Base-by-base conservation (phyloP, 2,888 invertebrate genomes). In the Eristalinus aeneus region DNA sequence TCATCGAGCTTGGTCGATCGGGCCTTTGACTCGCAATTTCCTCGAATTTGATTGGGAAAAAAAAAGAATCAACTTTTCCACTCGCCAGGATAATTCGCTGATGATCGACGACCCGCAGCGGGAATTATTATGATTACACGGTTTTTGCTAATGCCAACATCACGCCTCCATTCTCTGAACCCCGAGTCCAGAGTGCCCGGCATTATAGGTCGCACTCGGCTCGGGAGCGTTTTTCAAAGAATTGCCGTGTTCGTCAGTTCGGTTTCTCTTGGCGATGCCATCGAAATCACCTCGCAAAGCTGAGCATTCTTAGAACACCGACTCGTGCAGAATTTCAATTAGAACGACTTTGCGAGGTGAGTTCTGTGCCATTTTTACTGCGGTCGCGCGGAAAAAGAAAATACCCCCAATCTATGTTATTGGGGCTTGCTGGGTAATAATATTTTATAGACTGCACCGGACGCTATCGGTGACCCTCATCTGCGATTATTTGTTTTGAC, bases 301-400 rank as follows among this genome's bases (percentile, higher is more conserved):
- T 56, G 54, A 71, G 87, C 78, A 87, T 82, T 79, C 78, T 78
- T 84, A 76, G 83, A 78, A 81, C 77, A 81, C 65, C 79, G 84
- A 87, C 88, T 89, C 89, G 89, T 89, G 89, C 88, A 88, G 89
- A 88, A 89, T 89, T 89, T 89, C 89, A 89, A 89, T 89, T 89
- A 89, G 89, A 88, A 85, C 67, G 80, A 82, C 60, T 77, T 68
- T 80, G 88, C 81, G 88, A 87, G 79, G 82, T 80, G 73, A 80
- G 79, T 75, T 69, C 36, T 86, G 87, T 77, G 83, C 87, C 54
- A 75, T 83, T 72, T 86, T 81, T 46, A 22, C 46, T 60, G 2
- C 53, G 20, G 63, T 64, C 68, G 72, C 34, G n/a, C 53, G 78
- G 74, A 36, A 27, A 61, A 46, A 73, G 46, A 46, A 46, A 46